phyloP scores from a whole-genome alignment of 2,113 vertebrate species.

The Pteronura brasiliensis region DNA sequence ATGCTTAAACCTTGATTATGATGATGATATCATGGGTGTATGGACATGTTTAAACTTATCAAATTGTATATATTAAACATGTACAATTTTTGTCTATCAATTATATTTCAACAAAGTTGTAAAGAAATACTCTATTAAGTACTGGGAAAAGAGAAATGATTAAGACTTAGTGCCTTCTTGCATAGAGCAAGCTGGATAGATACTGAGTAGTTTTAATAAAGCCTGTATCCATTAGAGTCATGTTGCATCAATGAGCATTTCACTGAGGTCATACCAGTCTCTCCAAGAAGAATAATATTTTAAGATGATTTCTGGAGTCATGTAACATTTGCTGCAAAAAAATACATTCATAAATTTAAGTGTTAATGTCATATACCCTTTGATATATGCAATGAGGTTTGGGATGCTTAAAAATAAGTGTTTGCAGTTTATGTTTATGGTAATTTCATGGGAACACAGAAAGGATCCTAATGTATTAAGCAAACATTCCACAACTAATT shows the following conservation, averaged over 20 bases:
- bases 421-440: constrained; percentile 4
- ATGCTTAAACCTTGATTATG: neutral
- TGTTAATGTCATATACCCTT: neutral
- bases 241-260: neutral
- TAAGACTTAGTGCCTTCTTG: neutral
- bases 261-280: neutral
- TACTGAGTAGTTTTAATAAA: constrained; percentile 9
- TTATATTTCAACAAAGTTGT: neutral
- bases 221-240: neutral
- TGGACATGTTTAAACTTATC: neutral
- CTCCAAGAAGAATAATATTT: constrained; percentile 20
- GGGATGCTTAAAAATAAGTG: neutral
- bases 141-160: neutral
- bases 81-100: neutral
- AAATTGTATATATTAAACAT: neutral
- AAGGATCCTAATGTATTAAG: neutral
- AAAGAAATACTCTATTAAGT: neutral
- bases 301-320: neutral
- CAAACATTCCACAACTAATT: constrained; percentile 18
- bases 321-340: neutral
- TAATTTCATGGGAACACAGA: neutral
- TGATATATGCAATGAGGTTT: neutral
- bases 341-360: neutral
- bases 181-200: neutral
- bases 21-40: neutral